Evolutionary conservation across 2,113 vertebrate species (phyloP), one percentile per base, ranked within the genome.

Genomic region (Salminus brasiliensis): DNA sequence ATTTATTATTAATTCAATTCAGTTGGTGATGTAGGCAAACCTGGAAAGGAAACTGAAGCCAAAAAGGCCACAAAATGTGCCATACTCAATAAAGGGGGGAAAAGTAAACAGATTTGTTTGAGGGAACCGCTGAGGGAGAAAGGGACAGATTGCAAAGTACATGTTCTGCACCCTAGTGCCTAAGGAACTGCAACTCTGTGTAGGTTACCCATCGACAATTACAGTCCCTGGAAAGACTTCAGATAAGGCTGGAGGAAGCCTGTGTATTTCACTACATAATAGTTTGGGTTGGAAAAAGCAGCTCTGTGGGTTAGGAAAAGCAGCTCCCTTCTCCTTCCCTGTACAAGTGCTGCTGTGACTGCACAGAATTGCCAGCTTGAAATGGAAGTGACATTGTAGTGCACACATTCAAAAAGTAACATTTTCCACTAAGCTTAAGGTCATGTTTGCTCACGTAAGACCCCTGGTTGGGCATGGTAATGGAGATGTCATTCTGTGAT

Each of bases 131-230:
- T 95, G 79, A 39, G 90, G 89, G 87, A 94, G 91, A 93, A 92
- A 87, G 82, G 90, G 94, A 94, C 92, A 95, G 93, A 95, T 93
- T 95, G 91, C 85, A 88, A 84, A 84, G 93, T 94, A 93, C 91
- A 93, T 90, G 85, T 93, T 94, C 91, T 91, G 91, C 91, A 94
- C 95, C 87, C 91, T 90, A 86, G 91, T 91, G 87, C 90, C 81
- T 90, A 85, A 75, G 88, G 90, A 90, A 88, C 88, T 85, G 92
- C 89, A 90, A 86, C 88, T 91, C 73, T 74, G n/a, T 86, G 86
- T 87, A 89, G 88, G 89, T 91, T 93, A 88, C 90, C 90, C 88
- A 78, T 87, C 87, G 88, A 92, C 93, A 93, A 94, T 94, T 95
- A 93, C 85, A 89, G 88, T 85, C 57, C 74, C 74, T 86, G 82